phyloP scores from a whole-genome alignment of 2,113 vertebrate species.

The Urocitellus parryii region DNA sequence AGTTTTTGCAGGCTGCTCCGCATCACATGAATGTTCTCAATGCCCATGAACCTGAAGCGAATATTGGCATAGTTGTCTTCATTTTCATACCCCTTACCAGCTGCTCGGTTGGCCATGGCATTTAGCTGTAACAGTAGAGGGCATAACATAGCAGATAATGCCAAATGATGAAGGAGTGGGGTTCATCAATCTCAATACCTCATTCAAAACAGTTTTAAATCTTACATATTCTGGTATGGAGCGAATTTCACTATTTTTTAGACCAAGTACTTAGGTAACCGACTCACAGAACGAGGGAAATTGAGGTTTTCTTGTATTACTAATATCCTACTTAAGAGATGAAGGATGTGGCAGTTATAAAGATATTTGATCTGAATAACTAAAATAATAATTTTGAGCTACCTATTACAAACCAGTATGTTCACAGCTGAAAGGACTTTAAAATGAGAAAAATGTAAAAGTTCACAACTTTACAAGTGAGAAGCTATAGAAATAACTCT shows the following conservation, averaged over 20 bases:
- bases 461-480: conserved; percentile 42
- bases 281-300: background rate
- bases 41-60: conserved; percentile 91
- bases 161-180: conserved; percentile 32
- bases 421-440: background rate
- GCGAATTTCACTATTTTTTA: conserved; percentile 9
- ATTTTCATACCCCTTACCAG: conserved; percentile 93
- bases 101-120: conserved; percentile 91
- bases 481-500: conserved; percentile 24
- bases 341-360: conserved; percentile 6
- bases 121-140: conserved; percentile 86
- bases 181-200: conserved; percentile 3
- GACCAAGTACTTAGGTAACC: background rate
- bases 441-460: background rate
- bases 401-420: conserved; percentile 10
- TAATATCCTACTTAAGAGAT: conserved; percentile 35
- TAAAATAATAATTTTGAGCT: conserved; percentile 50
- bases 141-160: background rate
- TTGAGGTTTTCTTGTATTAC: conserved; percentile 1
- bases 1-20: conserved; percentile 91
- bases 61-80: conserved; percentile 91
- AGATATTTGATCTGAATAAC: background rate
- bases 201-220: conserved; percentile 52
- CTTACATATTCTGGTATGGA: background rate
- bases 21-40: conserved; percentile 94